Base-by-base conservation (phyloP, 2,797 vertebrate species). In the Ara ararauna region DNA sequence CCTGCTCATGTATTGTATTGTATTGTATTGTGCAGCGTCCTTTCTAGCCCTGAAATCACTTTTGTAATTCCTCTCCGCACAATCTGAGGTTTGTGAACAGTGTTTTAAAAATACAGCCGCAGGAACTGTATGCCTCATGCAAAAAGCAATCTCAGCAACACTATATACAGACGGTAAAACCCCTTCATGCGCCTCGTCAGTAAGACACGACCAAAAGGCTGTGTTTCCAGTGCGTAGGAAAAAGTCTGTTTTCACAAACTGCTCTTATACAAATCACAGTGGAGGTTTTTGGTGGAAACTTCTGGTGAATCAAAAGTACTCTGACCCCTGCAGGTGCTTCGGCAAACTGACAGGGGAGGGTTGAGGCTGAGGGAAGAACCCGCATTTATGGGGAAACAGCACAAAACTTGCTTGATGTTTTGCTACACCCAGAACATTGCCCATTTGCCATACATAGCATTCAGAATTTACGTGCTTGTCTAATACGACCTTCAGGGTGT, bases 321-420 rank as follows among this genome's bases (percentile, higher is more conserved):
- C 92, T 96, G 96, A 97, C 94, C 94, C 89, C 96, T 96, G 81
- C 95, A 97, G 95, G 96, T 96, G 78, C 74, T 85, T 82, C 24
- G 14, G 77, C 71, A 96, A 94, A 96, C 47, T 92, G 88, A 90
- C 76, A 54, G 4, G 1, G 70, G 23, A 32, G 13, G 47, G 36
- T 71, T 62, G 74, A 53, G 73, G 45, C 78, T 20, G 50, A 85
- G 21, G n/a, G 19, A 36, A 75, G 29, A 70, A 65, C 32, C 36
- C 29, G 45, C 21, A 9, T n/a, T 56, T 91, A 30, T 58, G 34
- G 38, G 44, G 47, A 51, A 78, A 84, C 0, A 1, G 30, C 10
- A 56, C 51, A 67, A 38, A 82, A 71, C 6, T 67, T 50, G 62
- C 44, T 82, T 19, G 5, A 30, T 18, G 34, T 2, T 12, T 38